phyloP scores from a whole-genome alignment of 2,888 invertebrate species.

The Sesamia inferens region DNA sequence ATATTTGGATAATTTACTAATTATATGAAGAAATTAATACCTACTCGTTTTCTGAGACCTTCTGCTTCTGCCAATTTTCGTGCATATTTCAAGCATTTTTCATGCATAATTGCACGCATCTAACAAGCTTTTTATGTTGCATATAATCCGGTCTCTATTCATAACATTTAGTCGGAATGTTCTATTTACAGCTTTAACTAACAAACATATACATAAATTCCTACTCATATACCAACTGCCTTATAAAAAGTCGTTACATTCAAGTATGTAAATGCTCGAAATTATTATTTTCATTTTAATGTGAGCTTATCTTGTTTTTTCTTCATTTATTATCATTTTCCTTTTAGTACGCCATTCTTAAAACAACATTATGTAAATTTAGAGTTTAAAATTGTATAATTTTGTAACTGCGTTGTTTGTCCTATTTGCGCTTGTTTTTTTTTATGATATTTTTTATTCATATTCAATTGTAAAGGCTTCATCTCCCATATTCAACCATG shows the following conservation, averaged over 20 bases:
- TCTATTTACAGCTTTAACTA: background rate
- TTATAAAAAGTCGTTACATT: background rate
- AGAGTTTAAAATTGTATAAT: background rate
- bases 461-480: background rate
- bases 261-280: background rate
- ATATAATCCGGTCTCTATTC: no score
- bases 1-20: no score
- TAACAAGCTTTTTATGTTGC: no score
- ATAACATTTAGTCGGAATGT: background rate
- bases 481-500: background rate
- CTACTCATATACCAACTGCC: no score
- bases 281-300: background rate
- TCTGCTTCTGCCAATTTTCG: no score
- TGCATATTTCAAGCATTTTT: no score
- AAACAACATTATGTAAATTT: background rate
- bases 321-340: no score
- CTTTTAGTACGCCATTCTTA: background rate
- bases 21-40: no score
- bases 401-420: background rate
- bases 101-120: no score
- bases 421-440: background rate
- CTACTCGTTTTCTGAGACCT: no score
- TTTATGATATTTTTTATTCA: background rate
- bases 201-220: background rate
- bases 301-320: background rate